Evolutionary conservation across 1,140 invertebrate species (phyloP).

Genomic region (Capitella teleta): DNA sequence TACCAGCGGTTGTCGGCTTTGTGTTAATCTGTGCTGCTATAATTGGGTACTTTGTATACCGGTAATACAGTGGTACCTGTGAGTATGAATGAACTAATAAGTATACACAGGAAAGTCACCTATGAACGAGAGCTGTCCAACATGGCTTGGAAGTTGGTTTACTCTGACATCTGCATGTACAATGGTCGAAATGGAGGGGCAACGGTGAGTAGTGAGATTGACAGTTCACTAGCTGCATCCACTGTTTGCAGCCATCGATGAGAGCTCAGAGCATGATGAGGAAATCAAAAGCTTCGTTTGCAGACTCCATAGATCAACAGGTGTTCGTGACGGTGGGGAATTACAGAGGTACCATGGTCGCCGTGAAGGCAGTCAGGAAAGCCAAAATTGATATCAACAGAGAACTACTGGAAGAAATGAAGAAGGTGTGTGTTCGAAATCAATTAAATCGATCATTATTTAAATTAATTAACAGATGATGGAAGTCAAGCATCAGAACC

Average conservation of each 20-base stretch:
- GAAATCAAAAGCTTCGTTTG: too few relatives aligned
- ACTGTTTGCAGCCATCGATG: too few relatives aligned
- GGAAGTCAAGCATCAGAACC: constrained; percentile 83
- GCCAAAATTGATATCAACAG: constrained; percentile 5
- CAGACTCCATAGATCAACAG: not conserved
- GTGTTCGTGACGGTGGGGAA: constrained; percentile 1
- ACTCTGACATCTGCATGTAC: not conserved
- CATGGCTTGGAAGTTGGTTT: constrained; percentile 6
- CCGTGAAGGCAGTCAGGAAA: constrained; percentile 3
- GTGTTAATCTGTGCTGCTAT: too few relatives aligned
- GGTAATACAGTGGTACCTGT: too few relatives aligned
- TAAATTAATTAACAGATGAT: constrained; percentile 49
- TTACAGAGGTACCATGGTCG: constrained; percentile 4
- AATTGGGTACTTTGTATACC: too few relatives aligned
- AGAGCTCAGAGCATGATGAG: too few relatives aligned
- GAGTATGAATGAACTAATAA: too few relatives aligned
- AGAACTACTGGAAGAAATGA: constrained; percentile 5
- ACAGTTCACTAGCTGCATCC: too few relatives aligned
- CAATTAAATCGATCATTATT: not conserved
- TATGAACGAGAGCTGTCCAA: constrained; percentile 1
- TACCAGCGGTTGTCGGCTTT: too few relatives aligned
- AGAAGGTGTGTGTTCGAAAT: constrained; percentile 1
- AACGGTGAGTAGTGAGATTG: too few relatives aligned
- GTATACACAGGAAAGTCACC: not conserved
- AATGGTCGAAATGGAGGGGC: too few relatives aligned